Evolutionary conservation across 2,113 vertebrate genomes (phyloP).

Genomic region (Gymnocephalus cernua): DNA sequence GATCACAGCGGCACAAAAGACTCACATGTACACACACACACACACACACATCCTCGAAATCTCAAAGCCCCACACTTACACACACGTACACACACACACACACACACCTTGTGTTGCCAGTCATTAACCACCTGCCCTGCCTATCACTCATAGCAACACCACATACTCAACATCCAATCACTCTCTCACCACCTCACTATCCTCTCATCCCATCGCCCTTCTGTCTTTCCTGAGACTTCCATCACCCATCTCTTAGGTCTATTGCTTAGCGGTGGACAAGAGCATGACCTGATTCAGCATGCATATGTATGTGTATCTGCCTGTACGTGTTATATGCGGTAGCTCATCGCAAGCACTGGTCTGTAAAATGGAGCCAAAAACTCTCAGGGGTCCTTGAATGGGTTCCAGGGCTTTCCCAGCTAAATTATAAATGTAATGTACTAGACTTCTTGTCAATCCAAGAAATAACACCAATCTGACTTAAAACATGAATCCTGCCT

Average conservation of each 20-base stretch:
- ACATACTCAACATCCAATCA: constrained; percentile 13
- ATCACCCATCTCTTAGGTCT: constrained; percentile 21
- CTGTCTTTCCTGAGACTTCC: constrained; percentile 3
- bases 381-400: constrained; percentile 9
- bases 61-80: constrained; percentile 45
- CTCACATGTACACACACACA: constrained; percentile 39
- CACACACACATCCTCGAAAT: constrained; percentile 41
- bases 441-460: constrained; percentile 16
- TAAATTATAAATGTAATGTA: constrained; percentile 30
- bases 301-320: background rate
- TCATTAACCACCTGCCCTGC: constrained; percentile 50
- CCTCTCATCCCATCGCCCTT: constrained; percentile 25
- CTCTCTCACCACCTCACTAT: constrained; percentile 16
- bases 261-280: constrained; percentile 8
- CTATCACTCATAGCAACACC: constrained; percentile 47
- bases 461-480: background rate
- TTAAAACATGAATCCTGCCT: background rate
- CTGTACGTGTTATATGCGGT: background rate
- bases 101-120: constrained; percentile 10
- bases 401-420: background rate
- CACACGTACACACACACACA: constrained; percentile 7
- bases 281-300: constrained; percentile 6
- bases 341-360: background rate
- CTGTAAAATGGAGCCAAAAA: constrained; percentile 21
- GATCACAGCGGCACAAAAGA: constrained; percentile 53